phyloP scores from a whole-genome alignment of 1,140 invertebrate genomes.

The Pygmarrhopalites habei region DNA sequence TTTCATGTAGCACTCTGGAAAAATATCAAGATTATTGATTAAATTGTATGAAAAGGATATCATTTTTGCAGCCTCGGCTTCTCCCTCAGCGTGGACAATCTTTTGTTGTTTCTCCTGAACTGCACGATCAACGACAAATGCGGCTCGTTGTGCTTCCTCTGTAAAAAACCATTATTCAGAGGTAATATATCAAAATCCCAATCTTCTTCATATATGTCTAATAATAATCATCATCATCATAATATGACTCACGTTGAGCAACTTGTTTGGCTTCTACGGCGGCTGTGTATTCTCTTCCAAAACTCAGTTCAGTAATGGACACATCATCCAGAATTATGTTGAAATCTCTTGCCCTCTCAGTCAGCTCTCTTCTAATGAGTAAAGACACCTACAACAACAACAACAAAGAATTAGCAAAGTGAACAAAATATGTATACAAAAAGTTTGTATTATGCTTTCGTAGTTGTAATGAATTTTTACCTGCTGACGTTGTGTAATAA shows the following conservation, averaged over 20 bases:
- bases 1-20: too few relatives aligned
- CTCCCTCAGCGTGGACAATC: slow-evolving; percentile 99
- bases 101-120: slow-evolving; percentile 98
- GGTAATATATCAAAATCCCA: too few relatives aligned
- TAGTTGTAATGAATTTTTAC: slow-evolving; percentile 46
- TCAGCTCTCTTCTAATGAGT: slow-evolving; percentile 85
- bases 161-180: too few relatives aligned
- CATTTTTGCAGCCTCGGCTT: slow-evolving; percentile 97
- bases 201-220: too few relatives aligned
- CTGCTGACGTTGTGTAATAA: slow-evolving; percentile 97
- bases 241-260: too few relatives aligned
- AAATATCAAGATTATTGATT: too few relatives aligned
- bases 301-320: slow-evolving; percentile 97
- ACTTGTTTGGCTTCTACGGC: slow-evolving; percentile 99
- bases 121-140: slow-evolving; percentile 95
- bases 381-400: slow-evolving; percentile 61
- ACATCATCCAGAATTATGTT: slow-evolving; percentile 99
- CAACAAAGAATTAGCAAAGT: not conserved
- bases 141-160: slow-evolving; percentile 97
- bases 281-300: slow-evolving; percentile 98
- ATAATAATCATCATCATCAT: too few relatives aligned
- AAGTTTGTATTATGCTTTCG: not conserved
- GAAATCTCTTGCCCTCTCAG: slow-evolving; percentile 94
- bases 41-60: slow-evolving; percentile 60
- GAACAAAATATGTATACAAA: not conserved